Percentiles rank a stretch among this genome's conserved stretches.
Evolutionary conservation across 2,797 vertebrate genomes (phyloP).

Genomic region (Cyclopterus lumpus): DNA sequence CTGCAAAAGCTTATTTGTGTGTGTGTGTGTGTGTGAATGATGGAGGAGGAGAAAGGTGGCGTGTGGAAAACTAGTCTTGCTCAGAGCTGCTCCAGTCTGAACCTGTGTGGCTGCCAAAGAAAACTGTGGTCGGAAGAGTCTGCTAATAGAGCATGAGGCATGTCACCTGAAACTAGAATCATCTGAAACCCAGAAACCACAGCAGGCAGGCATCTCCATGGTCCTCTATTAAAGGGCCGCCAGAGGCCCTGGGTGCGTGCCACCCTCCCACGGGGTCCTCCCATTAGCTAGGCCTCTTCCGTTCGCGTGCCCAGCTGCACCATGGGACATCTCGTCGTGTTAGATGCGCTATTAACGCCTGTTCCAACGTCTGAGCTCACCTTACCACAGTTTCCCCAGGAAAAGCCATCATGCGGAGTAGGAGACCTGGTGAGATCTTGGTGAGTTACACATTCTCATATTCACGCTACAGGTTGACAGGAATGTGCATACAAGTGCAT

Average conservation of each 20-base stretch:
- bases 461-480: slow-evolving; percentile 32
- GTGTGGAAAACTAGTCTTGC: slow-evolving; percentile 84
- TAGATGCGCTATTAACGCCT: slow-evolving; percentile 79
- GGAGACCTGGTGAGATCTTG: slow-evolving; percentile 37
- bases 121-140: slow-evolving; percentile 91
- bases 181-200: slow-evolving; percentile 88
- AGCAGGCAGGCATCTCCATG: slow-evolving; percentile 81
- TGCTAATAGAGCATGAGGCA: slow-evolving; percentile 91
- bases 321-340: slow-evolving; percentile 74
- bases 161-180: slow-evolving; percentile 92
- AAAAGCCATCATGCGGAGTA: slow-evolving; percentile 43
- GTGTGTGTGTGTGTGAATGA: slow-evolving; percentile 67
- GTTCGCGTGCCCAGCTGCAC: slow-evolving; percentile 78
- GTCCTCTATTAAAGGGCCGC: slow-evolving; percentile 78
- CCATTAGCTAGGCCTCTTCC: slow-evolving; percentile 80
- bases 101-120: slow-evolving; percentile 84
- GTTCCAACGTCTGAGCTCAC: slow-evolving; percentile 75
- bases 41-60: slow-evolving; percentile 75
- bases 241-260: slow-evolving; percentile 76
- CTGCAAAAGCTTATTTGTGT: slow-evolving; percentile 68
- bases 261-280: slow-evolving; percentile 77
- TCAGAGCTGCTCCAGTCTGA: slow-evolving; percentile 78
- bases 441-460: slow-evolving; percentile 49
- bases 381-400: slow-evolving; percentile 66
- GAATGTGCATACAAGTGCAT: slow-evolving; percentile 17